These are phyloP conservation scores for Euproctis similis DNA, from an alignment of 2,888 invertebrate species.

Conservation along the genomic window DNA sequence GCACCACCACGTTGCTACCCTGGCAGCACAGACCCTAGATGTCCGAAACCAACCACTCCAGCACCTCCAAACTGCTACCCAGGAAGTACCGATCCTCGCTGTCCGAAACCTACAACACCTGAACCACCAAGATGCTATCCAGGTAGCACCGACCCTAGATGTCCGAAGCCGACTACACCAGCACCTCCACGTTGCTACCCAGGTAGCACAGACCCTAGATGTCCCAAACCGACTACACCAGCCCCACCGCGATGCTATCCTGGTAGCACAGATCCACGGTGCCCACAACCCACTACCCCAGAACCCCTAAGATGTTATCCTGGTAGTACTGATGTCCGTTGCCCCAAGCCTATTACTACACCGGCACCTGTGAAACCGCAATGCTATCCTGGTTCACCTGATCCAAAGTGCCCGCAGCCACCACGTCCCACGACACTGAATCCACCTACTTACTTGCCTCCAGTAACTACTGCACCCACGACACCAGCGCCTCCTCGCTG, in stretches of 20 bases:
- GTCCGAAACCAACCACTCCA: slow-evolving; percentile 10
- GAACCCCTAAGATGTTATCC: slow-evolving; percentile 32
- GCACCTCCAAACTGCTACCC: slow-evolving; percentile 4
- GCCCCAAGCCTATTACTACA: slow-evolving; percentile 24
- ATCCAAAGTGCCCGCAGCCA: slow-evolving; percentile 29
- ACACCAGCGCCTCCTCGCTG: slow-evolving; percentile 28
- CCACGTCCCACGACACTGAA: slow-evolving; percentile 20
- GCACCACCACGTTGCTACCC: slow-evolving; percentile 18
- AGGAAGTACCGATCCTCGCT: background rate
- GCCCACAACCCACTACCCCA: slow-evolving; percentile 17
- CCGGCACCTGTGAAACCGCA: slow-evolving; percentile 24
- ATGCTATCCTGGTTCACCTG: slow-evolving; percentile 34
- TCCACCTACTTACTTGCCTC: slow-evolving; percentile 41
- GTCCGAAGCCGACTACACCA: slow-evolving; percentile 14
- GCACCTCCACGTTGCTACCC: slow-evolving; percentile 24
- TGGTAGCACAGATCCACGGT: slow-evolving; percentile 22
- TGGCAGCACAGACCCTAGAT: slow-evolving; percentile 24
- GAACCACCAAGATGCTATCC: slow-evolving; percentile 17
- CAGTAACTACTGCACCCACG: slow-evolving; percentile 23
- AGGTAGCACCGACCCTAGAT: slow-evolving; percentile 15
- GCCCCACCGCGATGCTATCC: slow-evolving; percentile 18
- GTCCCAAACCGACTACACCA: slow-evolving; percentile 17
- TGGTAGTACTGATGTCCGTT: slow-evolving; percentile 30
- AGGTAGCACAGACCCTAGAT: slow-evolving; percentile 25
- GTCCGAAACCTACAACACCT: slow-evolving; percentile 8